Conservation (phyloP, 2,113 vertebrate genomes). For the Cariama cristata region DNA sequence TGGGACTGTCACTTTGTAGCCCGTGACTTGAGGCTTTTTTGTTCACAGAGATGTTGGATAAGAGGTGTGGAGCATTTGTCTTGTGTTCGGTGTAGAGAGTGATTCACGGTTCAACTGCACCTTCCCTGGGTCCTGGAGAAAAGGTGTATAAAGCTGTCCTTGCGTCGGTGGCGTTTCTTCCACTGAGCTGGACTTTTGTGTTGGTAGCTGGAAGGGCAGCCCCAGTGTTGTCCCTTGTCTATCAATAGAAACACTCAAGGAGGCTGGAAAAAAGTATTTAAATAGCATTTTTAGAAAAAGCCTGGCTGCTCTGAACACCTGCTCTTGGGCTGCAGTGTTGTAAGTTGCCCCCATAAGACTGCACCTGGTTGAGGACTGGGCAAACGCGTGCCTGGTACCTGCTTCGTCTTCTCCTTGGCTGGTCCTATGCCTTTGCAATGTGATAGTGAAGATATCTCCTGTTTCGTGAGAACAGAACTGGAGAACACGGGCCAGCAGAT, state of each 20-base stretch:
- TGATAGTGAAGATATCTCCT: background rate
- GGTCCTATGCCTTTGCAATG: background rate
- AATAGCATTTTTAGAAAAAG: background rate
- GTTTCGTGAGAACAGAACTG: background rate
- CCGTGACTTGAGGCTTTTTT: background rate
- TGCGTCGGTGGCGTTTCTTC: fast-evolving
- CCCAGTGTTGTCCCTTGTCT: background rate
- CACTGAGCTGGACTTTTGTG: background rate
- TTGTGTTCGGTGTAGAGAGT: background rate
- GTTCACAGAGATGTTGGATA: background rate
- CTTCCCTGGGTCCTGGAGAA: background rate
- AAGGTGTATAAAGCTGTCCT: background rate
- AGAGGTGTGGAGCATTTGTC: background rate
- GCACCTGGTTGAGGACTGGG: background rate
- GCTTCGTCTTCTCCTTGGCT: background rate
- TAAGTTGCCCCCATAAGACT: background rate
- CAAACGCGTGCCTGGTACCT: background rate
- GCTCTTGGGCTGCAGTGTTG: background rate
- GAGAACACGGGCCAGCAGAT: background rate
- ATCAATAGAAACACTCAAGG: background rate
- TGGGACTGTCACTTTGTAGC: background rate
- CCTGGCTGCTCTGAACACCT: background rate
- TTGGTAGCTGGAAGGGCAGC: background rate
- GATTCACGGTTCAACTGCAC: background rate
- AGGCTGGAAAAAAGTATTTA: background rate